These are phyloP conservation scores for Cottoperca gobio DNA, from an alignment of 2,797 vertebrate genomes.

Conservation along the genomic window DNA sequence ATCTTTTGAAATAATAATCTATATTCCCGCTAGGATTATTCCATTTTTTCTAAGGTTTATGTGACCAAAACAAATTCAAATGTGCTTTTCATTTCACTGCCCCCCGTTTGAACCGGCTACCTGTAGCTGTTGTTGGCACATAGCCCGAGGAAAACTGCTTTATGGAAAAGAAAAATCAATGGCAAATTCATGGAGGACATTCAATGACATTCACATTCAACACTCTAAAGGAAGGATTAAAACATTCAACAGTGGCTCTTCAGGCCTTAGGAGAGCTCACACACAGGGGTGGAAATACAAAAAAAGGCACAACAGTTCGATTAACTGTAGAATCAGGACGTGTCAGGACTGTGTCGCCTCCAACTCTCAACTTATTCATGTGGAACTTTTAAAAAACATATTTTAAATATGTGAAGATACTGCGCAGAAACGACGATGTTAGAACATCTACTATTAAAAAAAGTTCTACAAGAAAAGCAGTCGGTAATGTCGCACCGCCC, in stretches of 20 bases:
- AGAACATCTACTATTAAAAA: background rate
- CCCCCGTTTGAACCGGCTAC: constrained; percentile 57
- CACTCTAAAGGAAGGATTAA: constrained; percentile 70
- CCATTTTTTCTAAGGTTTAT: constrained; percentile 32
- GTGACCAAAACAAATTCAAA: constrained; percentile 40
- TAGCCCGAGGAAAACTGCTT: constrained; percentile 69
- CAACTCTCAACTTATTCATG: constrained; percentile 25
- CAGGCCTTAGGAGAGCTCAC: constrained; percentile 36
- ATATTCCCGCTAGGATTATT: constrained; percentile 7
- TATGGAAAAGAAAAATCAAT: constrained; percentile 76
- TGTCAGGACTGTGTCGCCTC: background rate
- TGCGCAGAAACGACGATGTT: background rate
- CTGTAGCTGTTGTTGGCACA: constrained; percentile 66
- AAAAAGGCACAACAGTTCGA: constrained; percentile 38
- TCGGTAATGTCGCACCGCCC: constrained; percentile 52
- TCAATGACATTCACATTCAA: constrained; percentile 76
- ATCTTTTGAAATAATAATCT: constrained; percentile 15
- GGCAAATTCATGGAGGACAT: constrained; percentile 75
- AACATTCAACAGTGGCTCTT: constrained; percentile 55
- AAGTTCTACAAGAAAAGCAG: constrained; percentile 5
- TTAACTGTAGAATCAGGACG: constrained; percentile 23
- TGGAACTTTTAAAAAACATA: constrained; percentile 11
- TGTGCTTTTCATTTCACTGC: constrained; percentile 42
- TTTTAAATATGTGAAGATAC: background rate
- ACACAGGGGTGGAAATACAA: constrained; percentile 24